A percentile compares a stretch with the other conserved stretches of the same genome.
Evolutionary conservation across 2,888 invertebrate species (phyloP).

Genomic region (Epistrophe eligans): DNA sequence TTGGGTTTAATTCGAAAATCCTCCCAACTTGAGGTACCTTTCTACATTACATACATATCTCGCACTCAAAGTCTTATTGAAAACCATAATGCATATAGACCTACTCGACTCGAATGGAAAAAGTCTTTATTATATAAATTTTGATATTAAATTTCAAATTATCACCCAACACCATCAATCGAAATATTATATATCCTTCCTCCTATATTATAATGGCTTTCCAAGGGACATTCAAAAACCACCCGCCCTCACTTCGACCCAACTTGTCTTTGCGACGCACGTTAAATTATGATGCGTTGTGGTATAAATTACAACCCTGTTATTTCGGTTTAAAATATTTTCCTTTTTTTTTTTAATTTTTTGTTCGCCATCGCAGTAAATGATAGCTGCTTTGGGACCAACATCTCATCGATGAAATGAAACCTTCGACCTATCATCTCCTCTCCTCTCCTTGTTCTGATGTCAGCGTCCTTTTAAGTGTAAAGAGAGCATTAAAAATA

Average conservation of each 20-base stretch:
- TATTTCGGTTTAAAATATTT: conserved; percentile 34
- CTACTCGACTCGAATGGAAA: conserved; percentile 5
- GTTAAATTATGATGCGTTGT: conserved; percentile 60
- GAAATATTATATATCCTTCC: conserved; percentile 29
- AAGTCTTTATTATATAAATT: conserved; percentile 7
- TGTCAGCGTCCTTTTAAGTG: conserved; percentile 69
- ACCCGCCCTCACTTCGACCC: neutral
- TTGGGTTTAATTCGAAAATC: conserved; percentile 3
- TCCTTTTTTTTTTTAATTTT: no score
- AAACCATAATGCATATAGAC: conserved; percentile 2
- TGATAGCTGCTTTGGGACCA: conserved; percentile 60
- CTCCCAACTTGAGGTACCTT: neutral
- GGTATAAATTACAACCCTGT: conserved; percentile 45
- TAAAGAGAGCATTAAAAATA: conserved; percentile 71
- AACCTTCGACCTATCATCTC: conserved; percentile 28
- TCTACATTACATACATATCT: neutral
- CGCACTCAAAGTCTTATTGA: neutral
- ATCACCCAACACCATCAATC: conserved; percentile 70
- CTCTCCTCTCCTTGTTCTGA: neutral
- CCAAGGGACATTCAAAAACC: conserved; percentile 61
- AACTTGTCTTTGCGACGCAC: conserved; percentile 25
- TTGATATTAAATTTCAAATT: conserved; percentile 71
- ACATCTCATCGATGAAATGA: conserved; percentile 27
- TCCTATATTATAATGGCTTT: conserved; percentile 67
- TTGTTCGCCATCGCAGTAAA: conserved; percentile 12